Percentiles rank a stretch among this genome's conserved stretches.
Conservation (phyloP, 1,140 invertebrate species). For the Platyscapa corneri region DNA sequence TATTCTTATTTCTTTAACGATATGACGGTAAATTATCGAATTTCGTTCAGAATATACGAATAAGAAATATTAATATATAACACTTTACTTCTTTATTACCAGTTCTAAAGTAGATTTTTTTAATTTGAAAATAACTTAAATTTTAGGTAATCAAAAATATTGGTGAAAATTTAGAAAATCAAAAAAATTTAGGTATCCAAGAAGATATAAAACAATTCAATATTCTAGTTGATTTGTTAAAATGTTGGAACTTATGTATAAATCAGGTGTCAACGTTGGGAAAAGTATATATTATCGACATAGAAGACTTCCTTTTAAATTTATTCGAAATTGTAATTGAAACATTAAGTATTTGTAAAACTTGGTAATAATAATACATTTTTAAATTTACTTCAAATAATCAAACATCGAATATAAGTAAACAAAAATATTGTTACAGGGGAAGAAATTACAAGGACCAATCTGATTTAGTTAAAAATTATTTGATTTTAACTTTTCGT, state of each 20-base stretch:
- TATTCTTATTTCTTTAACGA: no score
- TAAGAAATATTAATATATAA: no score
- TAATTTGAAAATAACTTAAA: background rate
- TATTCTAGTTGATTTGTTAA: slow-evolving; percentile 56
- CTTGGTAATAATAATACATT: slow-evolving; percentile 57
- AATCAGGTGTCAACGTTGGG: slow-evolving; percentile 55
- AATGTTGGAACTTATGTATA: slow-evolving; percentile 62
- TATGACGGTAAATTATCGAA: no score
- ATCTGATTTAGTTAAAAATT: slow-evolving; percentile 55
- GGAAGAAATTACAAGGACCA: slow-evolving; percentile 56
- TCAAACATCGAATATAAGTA: background rate
- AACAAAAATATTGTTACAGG: slow-evolving; percentile 55
- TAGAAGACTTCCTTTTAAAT: slow-evolving; percentile 56
- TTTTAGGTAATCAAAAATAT: slow-evolving; percentile 57
- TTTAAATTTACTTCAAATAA: background rate
- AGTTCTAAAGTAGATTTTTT: no score
- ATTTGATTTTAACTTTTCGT: slow-evolving; percentile 63
- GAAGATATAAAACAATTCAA: slow-evolving; percentile 56
- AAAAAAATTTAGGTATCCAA: slow-evolving; percentile 24
- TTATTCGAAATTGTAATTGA: slow-evolving; percentile 56
- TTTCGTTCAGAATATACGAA: no score
- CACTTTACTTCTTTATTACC: no score
- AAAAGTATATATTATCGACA: slow-evolving; percentile 52
- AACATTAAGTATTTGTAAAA: slow-evolving; percentile 62
- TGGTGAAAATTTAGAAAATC: slow-evolving; percentile 25